Percentiles rank a stretch among this genome's conserved stretches.
Evolutionary conservation across 1,140 invertebrate species (phyloP).

Genomic region (Drosophila chauvacae): DNA sequence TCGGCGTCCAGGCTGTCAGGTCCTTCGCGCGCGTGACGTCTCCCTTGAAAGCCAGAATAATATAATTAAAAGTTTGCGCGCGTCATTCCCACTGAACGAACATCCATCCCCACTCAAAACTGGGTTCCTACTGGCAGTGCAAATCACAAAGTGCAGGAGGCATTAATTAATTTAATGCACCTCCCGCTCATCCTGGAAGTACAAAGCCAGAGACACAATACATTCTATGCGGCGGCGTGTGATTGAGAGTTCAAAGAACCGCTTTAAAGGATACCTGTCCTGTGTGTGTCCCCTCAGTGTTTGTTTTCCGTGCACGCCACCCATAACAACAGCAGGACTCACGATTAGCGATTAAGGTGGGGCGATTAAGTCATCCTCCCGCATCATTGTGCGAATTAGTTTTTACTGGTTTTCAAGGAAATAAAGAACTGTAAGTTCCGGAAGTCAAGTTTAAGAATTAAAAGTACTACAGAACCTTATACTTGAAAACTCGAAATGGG

Average conservation of each 20-base stretch:
- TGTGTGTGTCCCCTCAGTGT: slow-evolving; percentile 4
- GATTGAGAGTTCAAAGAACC: slow-evolving; percentile 34
- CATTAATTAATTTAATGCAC: slow-evolving; percentile 33
- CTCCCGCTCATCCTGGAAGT: slow-evolving; percentile 10
- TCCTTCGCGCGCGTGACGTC: slow-evolving; percentile 9
- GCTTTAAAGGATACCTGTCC: slow-evolving; percentile 28
- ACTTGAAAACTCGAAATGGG: background rate
- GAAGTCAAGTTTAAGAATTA: background rate
- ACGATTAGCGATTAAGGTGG: slow-evolving; percentile 38
- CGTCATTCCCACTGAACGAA: slow-evolving; percentile 8
- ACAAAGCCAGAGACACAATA: slow-evolving; percentile 10
- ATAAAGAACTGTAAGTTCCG: background rate
- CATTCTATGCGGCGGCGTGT: slow-evolving; percentile 4
- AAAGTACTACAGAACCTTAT: background rate
- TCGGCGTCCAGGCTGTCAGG: slow-evolving; percentile 49
- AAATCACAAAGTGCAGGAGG: slow-evolving; percentile 28
- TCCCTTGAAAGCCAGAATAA: slow-evolving; percentile 7
- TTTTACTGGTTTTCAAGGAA: background rate
- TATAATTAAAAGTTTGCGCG: slow-evolving; percentile 22
- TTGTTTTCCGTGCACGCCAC: slow-evolving; percentile 21
- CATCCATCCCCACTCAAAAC: slow-evolving; percentile 13
- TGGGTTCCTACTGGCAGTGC: slow-evolving; percentile 25
- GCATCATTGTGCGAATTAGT: background rate
- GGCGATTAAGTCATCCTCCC: slow-evolving; percentile 41
- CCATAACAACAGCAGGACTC: slow-evolving; percentile 37